phyloP scores from a whole-genome alignment of 2,113 vertebrate genomes.

The Grammomys dolichurus region DNA sequence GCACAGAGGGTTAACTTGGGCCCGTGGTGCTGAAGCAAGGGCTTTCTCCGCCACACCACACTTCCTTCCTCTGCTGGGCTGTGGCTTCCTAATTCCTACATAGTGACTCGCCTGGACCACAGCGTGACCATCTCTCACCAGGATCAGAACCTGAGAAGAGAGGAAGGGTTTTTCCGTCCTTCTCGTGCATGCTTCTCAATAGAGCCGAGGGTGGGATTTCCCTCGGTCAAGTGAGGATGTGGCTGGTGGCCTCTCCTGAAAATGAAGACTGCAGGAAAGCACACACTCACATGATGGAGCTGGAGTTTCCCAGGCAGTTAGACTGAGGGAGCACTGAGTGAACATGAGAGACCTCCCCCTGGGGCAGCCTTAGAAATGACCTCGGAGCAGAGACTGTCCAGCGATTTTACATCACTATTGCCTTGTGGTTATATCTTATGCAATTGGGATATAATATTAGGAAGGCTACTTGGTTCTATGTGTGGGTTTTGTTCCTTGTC shows the following conservation, averaged over 20 bases:
- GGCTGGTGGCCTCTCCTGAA: background rate
- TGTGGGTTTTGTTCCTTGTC: background rate
- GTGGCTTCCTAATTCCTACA: constrained; percentile 50
- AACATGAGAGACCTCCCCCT: background rate
- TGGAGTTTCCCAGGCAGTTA: background rate
- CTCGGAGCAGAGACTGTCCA: background rate
- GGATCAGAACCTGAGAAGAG: constrained; percentile 29
- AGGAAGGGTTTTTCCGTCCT: constrained; percentile 36
- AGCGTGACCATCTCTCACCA: background rate
- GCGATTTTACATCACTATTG: background rate
- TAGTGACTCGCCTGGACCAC: constrained; percentile 36
- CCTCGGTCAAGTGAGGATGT: background rate
- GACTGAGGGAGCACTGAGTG: background rate
- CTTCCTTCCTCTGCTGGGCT: constrained; percentile 70
- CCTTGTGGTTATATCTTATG: background rate
- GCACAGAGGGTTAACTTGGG: background rate
- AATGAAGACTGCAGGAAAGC: background rate
- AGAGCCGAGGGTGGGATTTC: background rate
- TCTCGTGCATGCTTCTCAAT: constrained; percentile 24
- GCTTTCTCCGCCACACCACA: constrained; percentile 7
- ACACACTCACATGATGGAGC: no score
- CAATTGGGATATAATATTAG: background rate
- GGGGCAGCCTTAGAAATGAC: background rate
- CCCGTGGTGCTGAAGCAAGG: no score
- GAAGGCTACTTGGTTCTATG: background rate